Conservation (phyloP, 2,113 vertebrate genomes). For the Chlamydotis undulata region DNA sequence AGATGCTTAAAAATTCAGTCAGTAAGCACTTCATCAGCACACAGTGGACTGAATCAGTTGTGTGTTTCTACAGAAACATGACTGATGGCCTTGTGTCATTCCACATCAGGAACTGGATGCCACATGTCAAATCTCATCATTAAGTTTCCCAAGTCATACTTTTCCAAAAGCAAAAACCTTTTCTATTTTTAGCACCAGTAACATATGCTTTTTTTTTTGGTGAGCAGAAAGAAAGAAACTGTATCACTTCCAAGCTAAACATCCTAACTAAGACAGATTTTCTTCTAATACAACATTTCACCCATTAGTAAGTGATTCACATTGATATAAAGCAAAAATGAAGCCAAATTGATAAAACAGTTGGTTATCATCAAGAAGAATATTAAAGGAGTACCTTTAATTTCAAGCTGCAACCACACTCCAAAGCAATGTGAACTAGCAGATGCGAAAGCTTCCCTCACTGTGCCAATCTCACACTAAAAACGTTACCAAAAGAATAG, state of each 20-base stretch:
- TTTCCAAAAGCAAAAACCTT: neutral
- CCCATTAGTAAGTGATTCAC: neutral
- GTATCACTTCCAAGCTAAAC: neutral
- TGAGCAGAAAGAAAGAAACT: neutral
- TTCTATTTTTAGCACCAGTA: neutral
- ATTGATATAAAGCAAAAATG: neutral
- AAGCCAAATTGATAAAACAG: neutral
- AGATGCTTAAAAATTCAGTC: neutral
- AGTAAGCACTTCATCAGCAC: neutral
- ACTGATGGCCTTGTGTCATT: neutral
- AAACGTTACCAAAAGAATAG: neutral
- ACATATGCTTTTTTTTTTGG: neutral
- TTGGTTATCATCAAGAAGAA: slow-evolving; percentile 1
- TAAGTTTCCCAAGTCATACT: neutral
- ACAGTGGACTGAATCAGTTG: neutral
- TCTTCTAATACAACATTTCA: neutral
- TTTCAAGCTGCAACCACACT: slow-evolving; percentile 10
- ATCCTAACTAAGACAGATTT: neutral
- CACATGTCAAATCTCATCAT: neutral
- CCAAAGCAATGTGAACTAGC: slow-evolving; percentile 58
- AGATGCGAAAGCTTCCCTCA: slow-evolving; percentile 40
- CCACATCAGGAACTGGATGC: neutral
- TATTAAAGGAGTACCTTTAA: slow-evolving; percentile 52
- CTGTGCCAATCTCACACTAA: slow-evolving; percentile 16
- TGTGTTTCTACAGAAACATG: neutral